Conservation (phyloP, 1,140 invertebrate species). For the Lasioglossum baleicum region DNA sequence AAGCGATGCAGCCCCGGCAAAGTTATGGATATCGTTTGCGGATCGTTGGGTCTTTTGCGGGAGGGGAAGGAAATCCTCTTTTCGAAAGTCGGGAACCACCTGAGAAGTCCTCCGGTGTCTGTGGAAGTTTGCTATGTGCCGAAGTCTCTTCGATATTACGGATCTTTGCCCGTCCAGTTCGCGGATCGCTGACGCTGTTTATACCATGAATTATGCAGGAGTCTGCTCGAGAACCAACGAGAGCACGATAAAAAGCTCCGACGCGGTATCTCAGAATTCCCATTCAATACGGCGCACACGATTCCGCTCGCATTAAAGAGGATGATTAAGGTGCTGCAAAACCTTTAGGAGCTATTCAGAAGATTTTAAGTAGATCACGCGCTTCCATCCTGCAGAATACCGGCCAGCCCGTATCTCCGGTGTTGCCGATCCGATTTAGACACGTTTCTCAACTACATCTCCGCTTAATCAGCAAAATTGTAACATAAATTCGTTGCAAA, state of each 20-base stretch:
- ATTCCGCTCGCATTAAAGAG: constrained; percentile 7
- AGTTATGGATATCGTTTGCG: constrained; percentile 21
- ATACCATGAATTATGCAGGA: constrained; percentile 60
- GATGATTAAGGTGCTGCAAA: constrained; percentile 37
- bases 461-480: too few species aligned
- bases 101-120: constrained; percentile 19
- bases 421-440: too few species aligned
- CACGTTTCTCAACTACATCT: too few species aligned
- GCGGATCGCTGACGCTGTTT: constrained; percentile 49
- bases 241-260: constrained; percentile 48
- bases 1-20: background rate
- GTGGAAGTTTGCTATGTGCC: constrained; percentile 28
- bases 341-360: constrained; percentile 11
- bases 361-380: background rate
- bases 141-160: constrained; percentile 43
- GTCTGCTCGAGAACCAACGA: constrained; percentile 20
- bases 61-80: constrained; percentile 14
- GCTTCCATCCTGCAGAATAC: background rate
- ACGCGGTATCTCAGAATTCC: constrained; percentile 34
- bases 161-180: constrained; percentile 39
- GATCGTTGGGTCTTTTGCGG: constrained; percentile 7
- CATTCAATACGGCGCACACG: constrained; percentile 36
- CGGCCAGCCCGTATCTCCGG: too few species aligned
- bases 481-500: too few species aligned
- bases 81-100: constrained; percentile 22